A percentile compares a stretch with the other conserved stretches of the same genome.
Evolutionary conservation across 30 jellyfish, hydroid and myxozoan species (phyloP).

Genomic region (Aurelia sp.): DNA sequence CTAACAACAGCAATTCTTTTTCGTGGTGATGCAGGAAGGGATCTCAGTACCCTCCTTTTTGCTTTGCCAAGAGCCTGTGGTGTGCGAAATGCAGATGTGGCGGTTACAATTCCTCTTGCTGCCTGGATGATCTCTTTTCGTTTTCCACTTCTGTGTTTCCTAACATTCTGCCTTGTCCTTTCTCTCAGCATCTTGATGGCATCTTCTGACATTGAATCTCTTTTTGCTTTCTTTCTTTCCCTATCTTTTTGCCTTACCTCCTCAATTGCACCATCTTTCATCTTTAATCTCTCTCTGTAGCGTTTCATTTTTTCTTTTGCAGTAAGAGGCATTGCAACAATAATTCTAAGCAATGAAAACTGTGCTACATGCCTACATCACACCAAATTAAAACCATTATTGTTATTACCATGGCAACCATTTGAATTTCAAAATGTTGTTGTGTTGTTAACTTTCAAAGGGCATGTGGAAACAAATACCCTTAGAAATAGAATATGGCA

Average conservation of each 20-base stretch:
- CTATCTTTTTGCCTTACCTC: conserved; percentile 14
- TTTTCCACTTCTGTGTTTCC: conserved; percentile 4
- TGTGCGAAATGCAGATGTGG: conserved; percentile 19
- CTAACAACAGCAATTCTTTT: conserved; percentile 12
- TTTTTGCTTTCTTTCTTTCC: neutral
- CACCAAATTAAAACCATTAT: conserved; percentile 4
- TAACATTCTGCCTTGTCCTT: conserved; percentile 19
- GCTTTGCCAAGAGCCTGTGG: conserved; percentile 17
- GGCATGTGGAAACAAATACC: conserved; percentile 4
- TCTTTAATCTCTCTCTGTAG: conserved; percentile 8
- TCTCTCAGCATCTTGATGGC: conserved; percentile 18
- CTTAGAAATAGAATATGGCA: conserved; percentile 11
- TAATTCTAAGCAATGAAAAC: neutral
- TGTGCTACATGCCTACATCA: neutral
- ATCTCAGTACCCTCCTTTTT: conserved; percentile 6
- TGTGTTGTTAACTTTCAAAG: conserved; percentile 11
- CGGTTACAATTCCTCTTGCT: conserved; percentile 10
- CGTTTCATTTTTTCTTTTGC: conserved; percentile 16
- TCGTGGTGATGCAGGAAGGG: conserved; percentile 12
- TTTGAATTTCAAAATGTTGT: conserved; percentile 2
- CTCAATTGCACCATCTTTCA: conserved; percentile 9
- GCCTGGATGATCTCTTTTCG: neutral
- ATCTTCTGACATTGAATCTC: conserved; percentile 11
- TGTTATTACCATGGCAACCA: conserved; percentile 19
- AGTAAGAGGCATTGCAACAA: conserved; percentile 8